A percentile compares a stretch with the other conserved stretches of the same genome.
These are phyloP conservation scores for Rhyacichthys aspro DNA, from an alignment of 2,797 vertebrate species.

Conservation along the genomic window DNA sequence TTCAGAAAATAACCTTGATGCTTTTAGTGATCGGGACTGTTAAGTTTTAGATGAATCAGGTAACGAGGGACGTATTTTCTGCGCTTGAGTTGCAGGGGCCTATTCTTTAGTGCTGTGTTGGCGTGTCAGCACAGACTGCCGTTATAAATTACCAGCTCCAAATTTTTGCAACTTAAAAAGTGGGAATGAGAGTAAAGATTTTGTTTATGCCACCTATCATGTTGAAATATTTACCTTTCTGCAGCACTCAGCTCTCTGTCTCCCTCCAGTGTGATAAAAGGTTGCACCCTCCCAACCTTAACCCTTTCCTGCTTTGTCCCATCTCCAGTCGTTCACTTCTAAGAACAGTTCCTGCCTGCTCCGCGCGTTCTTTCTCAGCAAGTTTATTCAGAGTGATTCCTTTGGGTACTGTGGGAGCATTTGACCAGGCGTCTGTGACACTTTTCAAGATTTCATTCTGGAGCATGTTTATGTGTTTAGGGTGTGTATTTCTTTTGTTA, in stretches of 20 bases:
- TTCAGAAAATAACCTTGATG: conserved; percentile 22
- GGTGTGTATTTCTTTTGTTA: conserved; percentile 66
- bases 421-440: conserved; percentile 80
- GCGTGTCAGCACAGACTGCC: conserved; percentile 60
- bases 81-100: conserved; percentile 41
- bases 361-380: conserved; percentile 55
- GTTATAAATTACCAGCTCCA: conserved; percentile 78
- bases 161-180: conserved; percentile 82
- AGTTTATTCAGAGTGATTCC: conserved; percentile 68
- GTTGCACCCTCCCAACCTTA: conserved; percentile 72
- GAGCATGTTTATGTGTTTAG: conserved; percentile 71
- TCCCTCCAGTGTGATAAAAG: conserved; percentile 82
- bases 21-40: conserved; percentile 16
- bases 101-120: conserved; percentile 69
- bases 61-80: conserved; percentile 30
- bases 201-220: conserved; percentile 84
- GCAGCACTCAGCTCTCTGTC: conserved; percentile 72
- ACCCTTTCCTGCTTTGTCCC: conserved; percentile 70
- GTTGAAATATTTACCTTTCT: conserved; percentile 82
- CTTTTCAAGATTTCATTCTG: conserved; percentile 75
- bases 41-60: conserved; percentile 32
- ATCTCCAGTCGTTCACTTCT: conserved; percentile 53
- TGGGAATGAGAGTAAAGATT: conserved; percentile 79
- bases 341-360: conserved; percentile 55
- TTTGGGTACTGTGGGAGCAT: conserved; percentile 69